phyloP scores from a whole-genome alignment of 2,113 vertebrate genomes.

The Oreotragus oreotragus region DNA sequence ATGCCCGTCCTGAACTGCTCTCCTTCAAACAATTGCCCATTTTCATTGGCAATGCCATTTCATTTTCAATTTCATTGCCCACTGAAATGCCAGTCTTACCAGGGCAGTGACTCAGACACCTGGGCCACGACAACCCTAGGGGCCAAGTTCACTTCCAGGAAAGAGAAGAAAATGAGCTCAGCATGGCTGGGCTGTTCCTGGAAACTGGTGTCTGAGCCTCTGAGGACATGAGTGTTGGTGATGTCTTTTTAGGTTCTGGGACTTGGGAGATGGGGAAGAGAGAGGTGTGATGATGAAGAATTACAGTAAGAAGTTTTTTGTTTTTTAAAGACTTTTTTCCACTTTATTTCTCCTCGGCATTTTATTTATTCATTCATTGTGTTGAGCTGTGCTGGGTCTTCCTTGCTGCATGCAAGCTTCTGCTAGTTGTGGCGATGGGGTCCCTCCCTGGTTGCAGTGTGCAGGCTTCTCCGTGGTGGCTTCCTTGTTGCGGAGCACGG shows the following conservation, averaged over 20 bases:
- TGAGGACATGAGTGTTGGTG: not conserved
- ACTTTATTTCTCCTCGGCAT: not conserved
- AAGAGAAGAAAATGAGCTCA: fast-evolving
- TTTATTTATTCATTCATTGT: not conserved
- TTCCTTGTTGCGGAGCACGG: not conserved
- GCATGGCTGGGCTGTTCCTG: not conserved
- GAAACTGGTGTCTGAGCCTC: not conserved
- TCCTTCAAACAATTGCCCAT: not conserved
- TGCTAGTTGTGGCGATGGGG: not conserved
- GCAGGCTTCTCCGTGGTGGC: not conserved
- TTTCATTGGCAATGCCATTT: too few relatives aligned
- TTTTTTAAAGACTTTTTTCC: not conserved
- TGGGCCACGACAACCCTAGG: not conserved
- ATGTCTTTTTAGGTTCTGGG: not conserved
- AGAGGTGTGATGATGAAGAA: not conserved
- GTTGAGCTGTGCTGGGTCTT: not conserved
- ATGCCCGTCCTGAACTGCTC: not conserved
- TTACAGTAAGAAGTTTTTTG: not conserved
- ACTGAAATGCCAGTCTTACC: not conserved
- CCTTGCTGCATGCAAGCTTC: not conserved
- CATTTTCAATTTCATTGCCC: too few relatives aligned
- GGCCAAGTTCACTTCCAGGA: fast-evolving
- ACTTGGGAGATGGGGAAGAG: not conserved
- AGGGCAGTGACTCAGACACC: not conserved
- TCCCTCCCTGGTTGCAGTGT: not conserved